Evolutionary conservation across 2,113 vertebrate genomes (phyloP).

Genomic region (Elgaria multicarinata): DNA sequence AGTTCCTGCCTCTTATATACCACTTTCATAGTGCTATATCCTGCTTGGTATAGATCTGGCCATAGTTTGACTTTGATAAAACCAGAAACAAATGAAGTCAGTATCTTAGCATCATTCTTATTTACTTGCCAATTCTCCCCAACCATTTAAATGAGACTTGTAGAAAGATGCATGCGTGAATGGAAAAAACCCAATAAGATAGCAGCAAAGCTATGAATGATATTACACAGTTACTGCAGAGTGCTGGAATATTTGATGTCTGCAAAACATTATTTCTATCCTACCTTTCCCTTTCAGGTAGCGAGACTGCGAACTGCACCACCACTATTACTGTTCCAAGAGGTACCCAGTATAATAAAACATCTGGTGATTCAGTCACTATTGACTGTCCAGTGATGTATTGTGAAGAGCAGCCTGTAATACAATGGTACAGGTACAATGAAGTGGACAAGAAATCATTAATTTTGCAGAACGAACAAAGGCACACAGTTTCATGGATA

Average conservation of each 20-base stretch:
- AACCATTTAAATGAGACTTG: background rate
- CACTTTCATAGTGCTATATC: too few species aligned
- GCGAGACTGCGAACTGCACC: background rate
- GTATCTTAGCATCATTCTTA: background rate
- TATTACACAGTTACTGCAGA: background rate
- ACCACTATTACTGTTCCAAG: constrained; percentile 15
- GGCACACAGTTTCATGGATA: background rate
- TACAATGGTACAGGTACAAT: constrained; percentile 35
- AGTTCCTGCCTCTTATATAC: too few species aligned
- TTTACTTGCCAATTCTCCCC: background rate
- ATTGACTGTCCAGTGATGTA: background rate
- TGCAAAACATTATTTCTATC: background rate
- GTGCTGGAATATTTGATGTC: background rate
- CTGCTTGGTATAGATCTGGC: too few species aligned
- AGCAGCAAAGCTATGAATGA: background rate
- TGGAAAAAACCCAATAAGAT: background rate
- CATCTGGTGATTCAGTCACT: background rate
- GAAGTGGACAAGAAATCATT: accelerated
- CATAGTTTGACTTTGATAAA: background rate
- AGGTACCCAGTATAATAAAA: background rate
- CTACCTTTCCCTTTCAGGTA: constrained; percentile 15
- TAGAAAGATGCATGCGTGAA: background rate
- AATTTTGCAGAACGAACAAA: background rate
- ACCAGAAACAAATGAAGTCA: background rate
- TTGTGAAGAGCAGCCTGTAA: background rate